Conservation (phyloP, 1,140 invertebrate genomes). For the Parasteatoda tepidariorum region DNA sequence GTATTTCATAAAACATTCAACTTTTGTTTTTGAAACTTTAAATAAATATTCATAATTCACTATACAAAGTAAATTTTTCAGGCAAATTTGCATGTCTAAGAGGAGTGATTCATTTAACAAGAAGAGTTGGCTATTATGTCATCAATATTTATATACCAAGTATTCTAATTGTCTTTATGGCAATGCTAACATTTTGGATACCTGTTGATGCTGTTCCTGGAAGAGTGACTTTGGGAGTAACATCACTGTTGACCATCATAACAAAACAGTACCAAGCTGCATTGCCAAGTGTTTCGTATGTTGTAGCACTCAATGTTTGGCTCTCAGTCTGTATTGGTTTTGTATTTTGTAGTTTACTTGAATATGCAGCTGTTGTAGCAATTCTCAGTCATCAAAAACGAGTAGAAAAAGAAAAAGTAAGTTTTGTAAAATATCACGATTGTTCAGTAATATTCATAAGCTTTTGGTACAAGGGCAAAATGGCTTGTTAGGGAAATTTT, state of each 20-base stretch:
- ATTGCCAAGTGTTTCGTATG: constrained; percentile 53
- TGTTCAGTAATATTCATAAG: too few relatives aligned
- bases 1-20: too few relatives aligned
- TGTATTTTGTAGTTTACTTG: constrained; percentile 83
- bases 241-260: constrained; percentile 49
- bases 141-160: constrained; percentile 67
- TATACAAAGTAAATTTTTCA: too few relatives aligned
- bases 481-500: too few relatives aligned
- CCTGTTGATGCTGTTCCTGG: constrained; percentile 66
- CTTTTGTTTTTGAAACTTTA: too few relatives aligned
- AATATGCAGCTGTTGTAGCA: constrained; percentile 67
- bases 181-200: constrained; percentile 67
- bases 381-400: constrained; percentile 17
- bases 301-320: constrained; percentile 84
- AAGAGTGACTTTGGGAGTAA: constrained; percentile 62
- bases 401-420: neutral
- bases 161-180: constrained; percentile 67
- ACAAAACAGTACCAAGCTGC: constrained; percentile 59
- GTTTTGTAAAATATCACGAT: too few relatives aligned
- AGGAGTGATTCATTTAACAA: constrained; percentile 44
- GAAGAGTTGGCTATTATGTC: constrained; percentile 66
- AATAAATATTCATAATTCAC: too few relatives aligned
- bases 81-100: constrained; percentile 44
- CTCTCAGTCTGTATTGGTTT: constrained; percentile 89
- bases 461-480: too few relatives aligned